Conservation (phyloP, 2,888 invertebrate genomes). For the Xanthia togata region DNA sequence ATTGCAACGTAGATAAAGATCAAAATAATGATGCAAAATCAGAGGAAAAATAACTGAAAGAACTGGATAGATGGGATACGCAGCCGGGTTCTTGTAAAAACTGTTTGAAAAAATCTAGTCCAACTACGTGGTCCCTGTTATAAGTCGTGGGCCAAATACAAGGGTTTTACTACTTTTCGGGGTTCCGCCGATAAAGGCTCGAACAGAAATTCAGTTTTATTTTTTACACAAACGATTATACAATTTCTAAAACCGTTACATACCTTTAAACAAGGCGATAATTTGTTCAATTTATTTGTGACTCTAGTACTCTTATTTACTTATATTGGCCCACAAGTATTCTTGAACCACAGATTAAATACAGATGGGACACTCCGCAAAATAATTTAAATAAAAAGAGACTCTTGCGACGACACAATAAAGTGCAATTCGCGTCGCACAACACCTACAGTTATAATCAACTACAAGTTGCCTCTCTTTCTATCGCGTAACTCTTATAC, state of each 20-base stretch:
- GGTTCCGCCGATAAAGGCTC: not conserved
- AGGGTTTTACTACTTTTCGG: not conserved
- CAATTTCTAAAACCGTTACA: not conserved
- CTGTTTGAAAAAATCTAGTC: slow-evolving; percentile 62
- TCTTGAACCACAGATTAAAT: slow-evolving; percentile 9
- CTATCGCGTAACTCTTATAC: too few species aligned
- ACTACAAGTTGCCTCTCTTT: too few species aligned
- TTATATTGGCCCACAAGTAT: slow-evolving; percentile 56
- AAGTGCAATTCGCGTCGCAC: too few species aligned
- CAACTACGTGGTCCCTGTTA: slow-evolving; percentile 75
- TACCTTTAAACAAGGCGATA: not conserved
- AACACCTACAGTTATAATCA: too few species aligned
- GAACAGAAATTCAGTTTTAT: not conserved
- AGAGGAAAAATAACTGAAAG: not conserved
- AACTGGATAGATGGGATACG: not conserved
- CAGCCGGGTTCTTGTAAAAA: slow-evolving; percentile 31
- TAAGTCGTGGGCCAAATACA: slow-evolving; percentile 50
- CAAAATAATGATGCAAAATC: not conserved
- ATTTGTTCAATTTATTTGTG: slow-evolving; percentile 3
- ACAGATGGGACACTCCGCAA: too few species aligned
- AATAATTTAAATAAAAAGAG: too few species aligned
- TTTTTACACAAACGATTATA: too few species aligned
- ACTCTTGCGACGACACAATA: too few species aligned
- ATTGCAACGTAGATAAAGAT: not conserved
- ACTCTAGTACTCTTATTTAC: not conserved